These are phyloP conservation scores for Aldrovandia affinis DNA, from an alignment of 2,797 vertebrate species.

Conservation along the genomic window DNA sequence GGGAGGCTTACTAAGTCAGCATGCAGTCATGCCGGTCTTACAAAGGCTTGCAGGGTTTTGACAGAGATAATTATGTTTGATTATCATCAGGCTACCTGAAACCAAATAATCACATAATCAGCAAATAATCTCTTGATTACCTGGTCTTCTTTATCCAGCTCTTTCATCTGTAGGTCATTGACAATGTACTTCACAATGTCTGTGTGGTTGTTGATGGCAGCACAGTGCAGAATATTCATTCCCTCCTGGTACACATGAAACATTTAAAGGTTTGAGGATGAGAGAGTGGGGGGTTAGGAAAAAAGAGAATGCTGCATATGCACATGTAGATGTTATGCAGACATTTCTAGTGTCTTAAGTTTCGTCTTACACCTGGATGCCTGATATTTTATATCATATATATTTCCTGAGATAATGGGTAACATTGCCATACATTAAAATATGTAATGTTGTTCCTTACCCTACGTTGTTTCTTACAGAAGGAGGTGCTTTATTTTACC, in stretches of 20 bases:
- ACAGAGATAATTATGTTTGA: not conserved
- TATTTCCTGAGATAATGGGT: not conserved
- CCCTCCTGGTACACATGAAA: constrained; percentile 74
- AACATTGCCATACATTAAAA: not conserved
- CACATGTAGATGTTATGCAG: not conserved
- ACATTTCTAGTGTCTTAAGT: not conserved
- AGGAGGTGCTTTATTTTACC: too few relatives aligned
- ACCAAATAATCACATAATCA: not conserved
- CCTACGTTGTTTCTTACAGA: too few relatives aligned
- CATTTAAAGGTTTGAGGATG: not conserved
- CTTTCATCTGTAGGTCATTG: constrained; percentile 85
- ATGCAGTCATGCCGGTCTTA: too few relatives aligned
- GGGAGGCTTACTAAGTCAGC: too few relatives aligned
- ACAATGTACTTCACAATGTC: constrained; percentile 84
- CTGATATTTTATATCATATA: not conserved
- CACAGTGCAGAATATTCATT: constrained; percentile 87
- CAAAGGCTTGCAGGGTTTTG: not conserved
- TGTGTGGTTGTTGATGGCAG: constrained; percentile 83
- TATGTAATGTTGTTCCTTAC: not conserved
- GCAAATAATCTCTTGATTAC: constrained; percentile 59
- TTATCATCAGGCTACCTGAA: not conserved
- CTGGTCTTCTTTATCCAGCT: constrained; percentile 82
- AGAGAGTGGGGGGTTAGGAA: not conserved
- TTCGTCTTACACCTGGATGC: not conserved
- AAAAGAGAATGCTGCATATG: not conserved